Evolutionary conservation across 2,888 invertebrate genomes (phyloP).

Genomic region (Harmothoe impar): DNA sequence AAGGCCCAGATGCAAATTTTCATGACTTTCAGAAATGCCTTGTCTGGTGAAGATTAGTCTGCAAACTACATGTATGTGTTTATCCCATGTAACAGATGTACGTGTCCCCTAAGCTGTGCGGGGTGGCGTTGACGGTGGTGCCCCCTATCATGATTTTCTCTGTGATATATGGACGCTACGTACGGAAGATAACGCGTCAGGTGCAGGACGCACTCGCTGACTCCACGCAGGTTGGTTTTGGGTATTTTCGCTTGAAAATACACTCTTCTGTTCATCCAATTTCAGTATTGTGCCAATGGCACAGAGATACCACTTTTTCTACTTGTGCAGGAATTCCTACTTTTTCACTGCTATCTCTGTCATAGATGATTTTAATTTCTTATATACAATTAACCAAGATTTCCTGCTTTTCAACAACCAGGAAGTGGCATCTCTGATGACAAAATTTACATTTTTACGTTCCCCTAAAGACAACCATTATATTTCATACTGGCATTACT

Average conservation of each 20-base stretch:
- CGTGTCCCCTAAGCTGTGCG: conserved; percentile 93
- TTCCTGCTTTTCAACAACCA: too few relatives aligned
- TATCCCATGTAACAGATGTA: conserved; percentile 89
- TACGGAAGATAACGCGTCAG: conserved; percentile 91
- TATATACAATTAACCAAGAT: too few relatives aligned
- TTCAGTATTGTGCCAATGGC: neutral
- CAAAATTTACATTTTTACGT: neutral
- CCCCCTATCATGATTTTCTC: conserved; percentile 94
- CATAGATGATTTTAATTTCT: too few relatives aligned
- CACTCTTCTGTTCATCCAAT: neutral
- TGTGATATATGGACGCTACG: conserved; percentile 88
- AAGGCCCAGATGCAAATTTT: too few relatives aligned
- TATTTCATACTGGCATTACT: too few relatives aligned
- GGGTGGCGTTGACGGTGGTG: conserved; percentile 93
- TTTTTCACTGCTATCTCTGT: too few relatives aligned
- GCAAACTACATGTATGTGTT: too few relatives aligned
- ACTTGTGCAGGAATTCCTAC: too few relatives aligned
- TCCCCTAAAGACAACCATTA: neutral
- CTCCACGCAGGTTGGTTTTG: conserved; percentile 86
- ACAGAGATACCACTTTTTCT: neutral
- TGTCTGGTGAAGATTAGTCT: too few relatives aligned
- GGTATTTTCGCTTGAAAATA: neutral
- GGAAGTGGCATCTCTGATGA: neutral
- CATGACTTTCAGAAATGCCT: too few relatives aligned
- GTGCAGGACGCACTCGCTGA: conserved; percentile 87